These are phyloP conservation scores for Scrobipalpa atriplicella DNA, from an alignment of 2,888 invertebrate species.

Conservation along the genomic window DNA sequence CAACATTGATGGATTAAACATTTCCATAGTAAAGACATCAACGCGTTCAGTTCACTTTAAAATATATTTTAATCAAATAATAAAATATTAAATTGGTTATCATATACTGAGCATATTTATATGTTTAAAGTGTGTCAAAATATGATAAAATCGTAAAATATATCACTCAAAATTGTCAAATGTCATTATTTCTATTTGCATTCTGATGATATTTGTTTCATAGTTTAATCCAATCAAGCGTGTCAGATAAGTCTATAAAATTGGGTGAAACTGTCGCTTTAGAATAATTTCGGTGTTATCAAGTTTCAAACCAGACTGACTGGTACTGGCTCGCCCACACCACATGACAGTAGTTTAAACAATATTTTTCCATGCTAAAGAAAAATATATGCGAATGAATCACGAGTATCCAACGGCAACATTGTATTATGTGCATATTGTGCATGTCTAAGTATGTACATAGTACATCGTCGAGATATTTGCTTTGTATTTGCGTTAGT, in stretches of 20 bases:
- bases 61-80: too few species aligned
- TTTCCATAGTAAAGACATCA: conserved; percentile 14
- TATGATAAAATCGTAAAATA: too few species aligned
- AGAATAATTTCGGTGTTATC: conserved; percentile 44
- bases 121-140: too few species aligned
- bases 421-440: background rate
- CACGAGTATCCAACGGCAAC: background rate
- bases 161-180: background rate
- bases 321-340: conserved; percentile 33
- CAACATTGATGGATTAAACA: background rate
- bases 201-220: background rate
- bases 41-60: background rate
- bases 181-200: background rate
- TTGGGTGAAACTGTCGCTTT: conserved; percentile 51
- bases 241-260: conserved; percentile 30
- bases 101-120: background rate
- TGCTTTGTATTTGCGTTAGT: conserved; percentile 29
- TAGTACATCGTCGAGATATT: conserved; percentile 16
- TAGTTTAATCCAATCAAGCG: conserved; percentile 2
- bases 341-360: conserved; percentile 17
- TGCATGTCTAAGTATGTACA: background rate
- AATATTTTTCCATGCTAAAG: conserved; percentile 16
- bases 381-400: conserved; percentile 8
- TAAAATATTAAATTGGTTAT: too few species aligned
- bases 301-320: conserved; percentile 44